A percentile compares a stretch with the other conserved stretches of the same genome.
Evolutionary conservation across 2,113 vertebrate genomes (phyloP).

Genomic region (Carlito syrichta): DNA sequence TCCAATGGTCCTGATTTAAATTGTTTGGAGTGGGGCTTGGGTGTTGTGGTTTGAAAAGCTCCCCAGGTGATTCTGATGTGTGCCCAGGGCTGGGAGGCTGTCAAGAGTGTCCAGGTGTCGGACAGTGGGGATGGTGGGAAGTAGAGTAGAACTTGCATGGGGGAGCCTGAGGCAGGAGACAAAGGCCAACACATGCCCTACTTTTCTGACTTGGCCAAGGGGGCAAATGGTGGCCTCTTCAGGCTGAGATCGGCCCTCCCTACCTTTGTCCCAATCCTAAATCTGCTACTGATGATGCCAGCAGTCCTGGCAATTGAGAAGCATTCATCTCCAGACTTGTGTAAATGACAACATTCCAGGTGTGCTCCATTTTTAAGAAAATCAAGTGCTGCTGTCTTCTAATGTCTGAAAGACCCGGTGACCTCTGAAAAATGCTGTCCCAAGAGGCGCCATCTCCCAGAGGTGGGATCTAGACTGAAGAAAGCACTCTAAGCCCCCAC

Average conservation of each 20-base stretch:
- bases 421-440: neutral
- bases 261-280: neutral
- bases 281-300: neutral
- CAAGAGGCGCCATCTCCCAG: neutral
- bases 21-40: neutral
- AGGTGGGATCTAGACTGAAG: rapidly evolving
- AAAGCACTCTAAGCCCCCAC: no score
- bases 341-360: neutral
- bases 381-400: neutral
- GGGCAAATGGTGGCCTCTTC: neutral
- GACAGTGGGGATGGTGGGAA: neutral
- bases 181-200: neutral
- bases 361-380: neutral
- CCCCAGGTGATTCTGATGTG: neutral
- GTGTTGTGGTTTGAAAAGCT: neutral
- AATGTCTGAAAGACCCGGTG: neutral
- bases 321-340: neutral
- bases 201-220: neutral
- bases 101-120: neutral
- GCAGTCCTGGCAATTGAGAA: neutral
- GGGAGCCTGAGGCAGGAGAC: neutral
- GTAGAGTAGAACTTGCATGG: neutral
- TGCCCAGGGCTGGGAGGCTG: neutral
- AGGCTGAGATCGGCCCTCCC: neutral
- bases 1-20: neutral